phyloP scores from a whole-genome alignment of 2,797 vertebrate species.

The Echiichthys vipera region DNA sequence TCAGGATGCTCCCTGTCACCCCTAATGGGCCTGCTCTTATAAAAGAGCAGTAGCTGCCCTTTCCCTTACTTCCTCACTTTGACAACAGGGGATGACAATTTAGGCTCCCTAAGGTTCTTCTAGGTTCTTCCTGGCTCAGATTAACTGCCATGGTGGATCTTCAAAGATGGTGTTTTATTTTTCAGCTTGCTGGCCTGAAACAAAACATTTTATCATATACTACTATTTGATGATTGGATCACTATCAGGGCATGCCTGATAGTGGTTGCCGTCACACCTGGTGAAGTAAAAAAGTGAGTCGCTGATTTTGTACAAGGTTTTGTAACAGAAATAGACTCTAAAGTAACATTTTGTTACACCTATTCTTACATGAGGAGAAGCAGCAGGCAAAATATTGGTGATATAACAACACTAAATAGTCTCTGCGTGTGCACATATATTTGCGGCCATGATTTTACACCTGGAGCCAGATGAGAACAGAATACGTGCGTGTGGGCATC shows the following conservation, averaged over 20 bases:
- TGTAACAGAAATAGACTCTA: slow-evolving; percentile 1
- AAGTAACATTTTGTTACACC: background rate
- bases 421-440: background rate
- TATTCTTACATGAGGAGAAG: background rate
- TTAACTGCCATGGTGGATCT: background rate
- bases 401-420: too few relatives aligned
- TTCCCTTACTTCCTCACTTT: background rate
- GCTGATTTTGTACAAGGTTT: background rate
- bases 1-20: background rate
- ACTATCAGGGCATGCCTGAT: background rate
- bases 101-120: background rate
- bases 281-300: background rate
- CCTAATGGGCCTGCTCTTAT: background rate
- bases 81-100: background rate
- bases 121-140: background rate
- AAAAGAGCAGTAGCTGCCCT: slow-evolving; percentile 9
- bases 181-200: background rate
- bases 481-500: background rate
- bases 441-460: background rate
- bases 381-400: background rate
- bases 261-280: background rate
- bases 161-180: background rate
- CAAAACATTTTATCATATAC: slow-evolving; percentile 13
- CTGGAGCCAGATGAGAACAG: background rate
- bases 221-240: background rate